Base-by-base conservation (phyloP, 2,888 invertebrate species). In the Andrena camellia region DNA sequence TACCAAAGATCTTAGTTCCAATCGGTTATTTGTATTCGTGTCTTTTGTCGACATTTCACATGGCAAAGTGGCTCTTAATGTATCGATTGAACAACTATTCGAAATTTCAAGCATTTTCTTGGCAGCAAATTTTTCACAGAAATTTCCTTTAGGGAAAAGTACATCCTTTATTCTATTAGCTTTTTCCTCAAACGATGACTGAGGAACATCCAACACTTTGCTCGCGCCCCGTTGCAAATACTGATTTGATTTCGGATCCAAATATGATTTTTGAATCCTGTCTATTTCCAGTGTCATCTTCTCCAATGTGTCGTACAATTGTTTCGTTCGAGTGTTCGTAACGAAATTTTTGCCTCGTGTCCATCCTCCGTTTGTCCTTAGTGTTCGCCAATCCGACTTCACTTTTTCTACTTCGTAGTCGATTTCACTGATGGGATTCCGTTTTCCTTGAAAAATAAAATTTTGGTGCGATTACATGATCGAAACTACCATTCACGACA, bases 341-440 rank as follows among this genome's bases (percentile, higher is more conserved):
- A 63, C 62, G 23, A 48, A 71, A 70, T 76, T 54, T 50, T 73
- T 90, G 4, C 64, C 62, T n/a, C 68, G 66, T 2, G 62, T 60
- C 78, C 77, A 80, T 5, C 54, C 50, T 4, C 8, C n/a, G 8
- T 62, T 31, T 0, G 26, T 33, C n/a, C 62, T 78, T 1, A 87
- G 60, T 0, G 33, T 17, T 48, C 84, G 86, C 91, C 91, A 91
- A 52, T 86, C 83, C 0, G 89, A 84, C 33, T 89, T 91, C 0
- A 81, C 72, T 0, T 81, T 84, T 6, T 74, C 73, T 4, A 87
- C 79, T 20, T 88, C 73, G 3, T 20, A 75, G 33, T 87, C 79
- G 35, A 83, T 81, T 23, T 83, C 63, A 20, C 7, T 63, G 4
- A n/a, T 48, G 20, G 17, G 48, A 73, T 42, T 48, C 6, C 31